Evolutionary conservation across 2,113 vertebrate species (phyloP).

Genomic region (Stictonetta naevosa): DNA sequence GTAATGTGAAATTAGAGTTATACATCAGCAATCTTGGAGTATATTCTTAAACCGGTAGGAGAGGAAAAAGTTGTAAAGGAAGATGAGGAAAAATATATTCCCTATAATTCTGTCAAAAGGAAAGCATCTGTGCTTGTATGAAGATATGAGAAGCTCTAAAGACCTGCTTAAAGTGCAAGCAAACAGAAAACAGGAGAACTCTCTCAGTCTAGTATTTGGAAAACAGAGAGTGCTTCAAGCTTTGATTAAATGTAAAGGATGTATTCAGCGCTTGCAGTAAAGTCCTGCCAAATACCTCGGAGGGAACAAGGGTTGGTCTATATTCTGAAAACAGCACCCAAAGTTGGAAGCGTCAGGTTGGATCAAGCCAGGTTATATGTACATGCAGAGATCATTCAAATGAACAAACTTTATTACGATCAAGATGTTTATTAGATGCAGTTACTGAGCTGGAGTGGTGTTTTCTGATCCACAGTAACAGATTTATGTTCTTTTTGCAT

Average conservation of each 20-base stretch:
- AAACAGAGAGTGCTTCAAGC: background rate
- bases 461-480: slow-evolving; percentile 9
- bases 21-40: background rate
- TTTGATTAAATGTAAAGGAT: slow-evolving; percentile 66
- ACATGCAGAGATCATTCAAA: slow-evolving; percentile 15
- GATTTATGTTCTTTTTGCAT: slow-evolving; percentile 45
- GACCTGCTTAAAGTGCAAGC: background rate
- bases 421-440: slow-evolving; percentile 59
- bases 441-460: slow-evolving; percentile 36
- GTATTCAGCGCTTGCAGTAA: slow-evolving; percentile 30
- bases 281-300: slow-evolving; percentile 28
- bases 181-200: slow-evolving; percentile 10
- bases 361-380: background rate
- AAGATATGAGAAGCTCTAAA: slow-evolving; percentile 22
- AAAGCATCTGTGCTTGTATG: background rate
- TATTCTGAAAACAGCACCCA: slow-evolving; percentile 30
- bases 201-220: slow-evolving; percentile 8
- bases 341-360: slow-evolving; percentile 37
- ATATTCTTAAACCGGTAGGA: background rate
- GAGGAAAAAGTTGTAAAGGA: background rate
- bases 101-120: slow-evolving; percentile 52
- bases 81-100: slow-evolving; percentile 22
- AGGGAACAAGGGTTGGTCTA: background rate
- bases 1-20: background rate
- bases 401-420: slow-evolving; percentile 50